These are phyloP conservation scores for Cryptops parisi DNA, from an alignment of 2,888 invertebrate genomes.

Conservation along the genomic window DNA sequence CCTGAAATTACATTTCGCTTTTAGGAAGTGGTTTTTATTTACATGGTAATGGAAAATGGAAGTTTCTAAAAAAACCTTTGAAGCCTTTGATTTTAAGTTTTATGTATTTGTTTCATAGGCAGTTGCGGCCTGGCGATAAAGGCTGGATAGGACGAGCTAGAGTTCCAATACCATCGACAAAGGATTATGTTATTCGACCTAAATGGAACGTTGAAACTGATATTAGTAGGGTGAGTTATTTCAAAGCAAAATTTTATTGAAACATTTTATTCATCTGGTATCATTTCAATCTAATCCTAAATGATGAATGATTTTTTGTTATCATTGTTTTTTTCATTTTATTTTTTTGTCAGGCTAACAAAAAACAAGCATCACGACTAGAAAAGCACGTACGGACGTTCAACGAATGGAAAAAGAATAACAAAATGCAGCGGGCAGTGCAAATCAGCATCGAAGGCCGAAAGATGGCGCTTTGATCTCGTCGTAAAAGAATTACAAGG, in stretches of 20 bases:
- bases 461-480: slow-evolving; percentile 83
- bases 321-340: slow-evolving; percentile 6
- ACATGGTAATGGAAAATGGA: too few relatives aligned
- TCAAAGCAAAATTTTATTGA: too few relatives aligned
- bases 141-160: slow-evolving; percentile 91
- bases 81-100: too few relatives aligned
- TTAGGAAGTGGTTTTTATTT: too few relatives aligned
- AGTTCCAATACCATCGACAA: slow-evolving; percentile 86
- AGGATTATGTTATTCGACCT: slow-evolving; percentile 91
- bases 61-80: too few relatives aligned
- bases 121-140: slow-evolving; percentile 78
- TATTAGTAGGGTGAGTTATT: slow-evolving; percentile 36
- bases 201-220: slow-evolving; percentile 79
- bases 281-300: not conserved
- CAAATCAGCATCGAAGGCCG: slow-evolving; percentile 92
- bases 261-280: slow-evolving; percentile 1
- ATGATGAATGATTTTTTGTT: slow-evolving; percentile 9
- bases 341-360: slow-evolving; percentile 35
- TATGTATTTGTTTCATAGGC: too few relatives aligned
- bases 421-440: slow-evolving; percentile 68
- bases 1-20: too few relatives aligned
- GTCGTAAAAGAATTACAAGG: too few relatives aligned
- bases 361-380: slow-evolving; percentile 74
- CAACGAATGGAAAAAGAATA: slow-evolving; percentile 65
- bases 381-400: slow-evolving; percentile 87